Evolutionary conservation across 2,113 vertebrate species (phyloP).

Genomic region (Gopherus evgoodei): DNA sequence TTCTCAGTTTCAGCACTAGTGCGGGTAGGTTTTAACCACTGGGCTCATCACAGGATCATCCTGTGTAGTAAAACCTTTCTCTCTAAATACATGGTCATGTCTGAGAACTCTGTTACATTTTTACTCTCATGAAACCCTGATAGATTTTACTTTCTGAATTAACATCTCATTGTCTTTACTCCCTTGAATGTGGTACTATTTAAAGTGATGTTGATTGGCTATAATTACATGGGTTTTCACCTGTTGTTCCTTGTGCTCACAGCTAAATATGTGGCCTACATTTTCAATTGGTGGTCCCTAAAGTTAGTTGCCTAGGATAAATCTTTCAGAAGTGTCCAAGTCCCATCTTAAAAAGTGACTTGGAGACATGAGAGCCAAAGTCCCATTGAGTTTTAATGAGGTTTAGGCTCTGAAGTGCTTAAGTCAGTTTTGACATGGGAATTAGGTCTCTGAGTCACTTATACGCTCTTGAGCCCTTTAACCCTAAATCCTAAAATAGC

Average conservation of each 20-base stretch:
- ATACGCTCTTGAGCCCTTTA: not conserved
- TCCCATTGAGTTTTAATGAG: not conserved
- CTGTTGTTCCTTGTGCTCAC: not conserved
- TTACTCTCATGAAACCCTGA: not conserved
- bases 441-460: not conserved
- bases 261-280: not conserved
- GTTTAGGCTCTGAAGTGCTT: not conserved
- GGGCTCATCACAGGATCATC: not conserved
- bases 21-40: not conserved
- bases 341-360: not conserved
- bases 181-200: not conserved
- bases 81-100: not conserved
- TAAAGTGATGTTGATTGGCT: not conserved
- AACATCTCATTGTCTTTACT: not conserved
- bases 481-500: not conserved
- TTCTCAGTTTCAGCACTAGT: not conserved
- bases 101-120: not conserved
- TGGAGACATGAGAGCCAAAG: not conserved
- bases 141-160: not conserved
- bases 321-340: not conserved
- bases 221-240: not conserved
- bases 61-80: not conserved
- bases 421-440: not conserved
- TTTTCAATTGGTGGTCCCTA: not conserved
- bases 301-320: not conserved